Evolutionary conservation across 2,113 vertebrate genomes (phyloP).

Genomic region (Chloropsis hardwickii): DNA sequence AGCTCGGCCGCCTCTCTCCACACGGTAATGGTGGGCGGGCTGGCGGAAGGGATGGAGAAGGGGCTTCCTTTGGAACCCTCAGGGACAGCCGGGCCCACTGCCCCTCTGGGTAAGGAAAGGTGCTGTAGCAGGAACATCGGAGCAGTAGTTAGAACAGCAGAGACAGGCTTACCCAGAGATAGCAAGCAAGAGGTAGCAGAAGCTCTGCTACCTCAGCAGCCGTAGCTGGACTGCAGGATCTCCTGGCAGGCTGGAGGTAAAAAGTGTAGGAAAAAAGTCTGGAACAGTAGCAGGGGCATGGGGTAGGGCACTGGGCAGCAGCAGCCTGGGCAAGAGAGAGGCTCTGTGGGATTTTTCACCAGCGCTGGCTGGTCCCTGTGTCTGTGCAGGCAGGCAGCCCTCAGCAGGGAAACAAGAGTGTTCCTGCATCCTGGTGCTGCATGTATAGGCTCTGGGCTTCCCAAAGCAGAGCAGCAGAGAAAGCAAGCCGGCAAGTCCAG

Average conservation of each 20-base stretch:
- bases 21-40: not conserved
- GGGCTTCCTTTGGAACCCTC: not conserved
- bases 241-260: rapidly evolving
- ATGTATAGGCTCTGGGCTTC: not conserved
- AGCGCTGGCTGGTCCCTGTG: not conserved
- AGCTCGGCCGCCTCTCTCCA: not conserved
- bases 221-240: not conserved
- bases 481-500: not conserved
- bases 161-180: not conserved
- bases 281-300: too few relatives aligned
- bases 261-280: not conserved
- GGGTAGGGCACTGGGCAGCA: not conserved
- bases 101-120: too few relatives aligned
- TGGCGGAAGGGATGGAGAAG: not conserved
- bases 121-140: not conserved
- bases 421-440: rapidly evolving
- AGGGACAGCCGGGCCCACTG: not conserved
- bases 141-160: not conserved
- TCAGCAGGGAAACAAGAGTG: rapidly evolving
- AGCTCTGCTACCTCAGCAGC: not conserved
- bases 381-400: not conserved
- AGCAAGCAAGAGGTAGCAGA: not conserved
- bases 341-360: rapidly evolving
- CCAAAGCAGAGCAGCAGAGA: not conserved
- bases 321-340: not conserved